Evolutionary conservation across 2,888 invertebrate genomes (phyloP).

Genomic region (Eubasilissa splendida): DNA sequence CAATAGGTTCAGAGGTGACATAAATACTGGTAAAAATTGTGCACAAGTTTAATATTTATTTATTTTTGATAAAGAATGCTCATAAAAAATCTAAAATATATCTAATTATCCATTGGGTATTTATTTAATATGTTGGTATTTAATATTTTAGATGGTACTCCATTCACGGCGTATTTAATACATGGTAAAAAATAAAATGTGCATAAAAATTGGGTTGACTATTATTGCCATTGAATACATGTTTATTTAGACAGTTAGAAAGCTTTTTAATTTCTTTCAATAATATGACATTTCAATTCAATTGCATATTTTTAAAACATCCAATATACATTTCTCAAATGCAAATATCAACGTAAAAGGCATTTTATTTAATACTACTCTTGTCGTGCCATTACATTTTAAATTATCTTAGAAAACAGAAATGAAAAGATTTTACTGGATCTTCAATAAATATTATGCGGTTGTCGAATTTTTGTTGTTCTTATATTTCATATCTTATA

Average conservation of each 20-base stretch:
- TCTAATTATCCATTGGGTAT: background rate
- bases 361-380: too few species aligned
- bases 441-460: too few species aligned
- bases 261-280: background rate
- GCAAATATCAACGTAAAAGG: too few species aligned
- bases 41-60: background rate
- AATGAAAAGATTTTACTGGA: too few species aligned
- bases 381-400: too few species aligned
- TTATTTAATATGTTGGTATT: background rate
- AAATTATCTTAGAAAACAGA: too few species aligned
- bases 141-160: too few species aligned
- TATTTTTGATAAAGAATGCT: slow-evolving; percentile 6
- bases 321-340: background rate
- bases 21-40: too few species aligned
- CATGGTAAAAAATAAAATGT: background rate
- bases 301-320: background rate
- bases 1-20: too few species aligned
- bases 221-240: slow-evolving; percentile 29
- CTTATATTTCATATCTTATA: too few species aligned
- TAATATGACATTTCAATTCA: background rate
- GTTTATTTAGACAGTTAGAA: background rate
- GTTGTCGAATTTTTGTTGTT: too few species aligned
- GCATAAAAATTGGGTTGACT: background rate
- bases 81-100: slow-evolving; percentile 13
- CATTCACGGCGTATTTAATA: background rate